phyloP scores from a whole-genome alignment of 2,113 vertebrate species.

The Emydocephalus ijimae region DNA sequence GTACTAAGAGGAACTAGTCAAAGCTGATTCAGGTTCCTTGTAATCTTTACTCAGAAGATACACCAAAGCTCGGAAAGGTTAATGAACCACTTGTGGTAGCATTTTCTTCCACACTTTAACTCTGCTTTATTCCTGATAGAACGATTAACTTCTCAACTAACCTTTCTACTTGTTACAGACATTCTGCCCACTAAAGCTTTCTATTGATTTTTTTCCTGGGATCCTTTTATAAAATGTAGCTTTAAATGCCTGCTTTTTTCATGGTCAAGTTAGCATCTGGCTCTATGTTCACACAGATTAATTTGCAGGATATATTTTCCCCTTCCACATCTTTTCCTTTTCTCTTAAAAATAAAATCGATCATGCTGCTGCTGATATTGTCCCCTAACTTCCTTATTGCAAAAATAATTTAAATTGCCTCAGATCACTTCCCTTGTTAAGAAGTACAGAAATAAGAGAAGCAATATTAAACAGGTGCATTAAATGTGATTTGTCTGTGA shows the following conservation, averaged over 20 bases:
- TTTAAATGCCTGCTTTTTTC: conserved; percentile 61
- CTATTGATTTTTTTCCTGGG: conserved; percentile 76
- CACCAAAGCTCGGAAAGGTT: conserved; percentile 85
- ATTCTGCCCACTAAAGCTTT: conserved; percentile 85
- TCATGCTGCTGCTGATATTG: conserved; percentile 22
- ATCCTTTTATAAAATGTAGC: conserved; percentile 70
- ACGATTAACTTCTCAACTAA: conserved; percentile 89
- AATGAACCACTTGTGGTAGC: conserved; percentile 92
- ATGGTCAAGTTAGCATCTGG: conserved; percentile 48
- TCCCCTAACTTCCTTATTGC: conserved; percentile 30
- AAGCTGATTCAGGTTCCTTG: conserved; percentile 64
- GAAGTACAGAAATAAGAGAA: background rate
- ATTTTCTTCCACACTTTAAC: conserved; percentile 88
- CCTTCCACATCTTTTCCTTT: background rate
- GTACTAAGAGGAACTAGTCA: conserved; percentile 58
- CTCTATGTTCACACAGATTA: conserved; percentile 56
- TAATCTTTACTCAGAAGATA: conserved; percentile 72
- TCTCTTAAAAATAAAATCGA: conserved; percentile 25
- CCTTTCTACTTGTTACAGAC: conserved; percentile 87
- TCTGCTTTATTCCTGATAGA: conserved; percentile 91
- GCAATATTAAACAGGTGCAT: background rate
- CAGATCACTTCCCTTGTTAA: conserved; percentile 6
- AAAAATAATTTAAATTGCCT: background rate
- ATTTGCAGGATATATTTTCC: conserved; percentile 45
- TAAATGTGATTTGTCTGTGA: background rate